Conservation (phyloP, 1,140 invertebrate species). For the Drosophila willistoni region DNA sequence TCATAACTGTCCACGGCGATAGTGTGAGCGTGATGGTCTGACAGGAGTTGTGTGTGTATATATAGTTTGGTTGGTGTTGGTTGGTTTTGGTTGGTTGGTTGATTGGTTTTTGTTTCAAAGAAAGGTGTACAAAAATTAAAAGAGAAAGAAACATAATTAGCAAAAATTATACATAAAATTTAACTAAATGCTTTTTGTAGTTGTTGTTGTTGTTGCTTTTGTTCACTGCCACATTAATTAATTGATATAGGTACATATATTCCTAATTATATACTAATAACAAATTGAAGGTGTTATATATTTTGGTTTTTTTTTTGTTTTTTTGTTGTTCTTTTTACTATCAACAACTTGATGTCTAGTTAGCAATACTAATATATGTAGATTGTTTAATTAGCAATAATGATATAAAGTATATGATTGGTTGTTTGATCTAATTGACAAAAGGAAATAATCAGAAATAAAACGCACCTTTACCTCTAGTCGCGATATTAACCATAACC, state of each 20-base stretch:
- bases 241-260: background rate
- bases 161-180: constrained; percentile 67
- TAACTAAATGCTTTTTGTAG: constrained; percentile 27
- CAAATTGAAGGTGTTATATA: background rate
- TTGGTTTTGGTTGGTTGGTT: constrained; percentile 8
- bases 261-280: constrained; percentile 6
- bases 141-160: constrained; percentile 78
- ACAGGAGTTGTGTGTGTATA: constrained; percentile 42
- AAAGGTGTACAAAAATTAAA: constrained; percentile 73
- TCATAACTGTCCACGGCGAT: constrained; percentile 81
- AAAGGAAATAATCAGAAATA: constrained; percentile 11
- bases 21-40: constrained; percentile 82
- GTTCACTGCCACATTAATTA: background rate
- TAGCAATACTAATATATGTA: constrained; percentile 5
- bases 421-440: constrained; percentile 36
- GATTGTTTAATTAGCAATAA: constrained; percentile 1
- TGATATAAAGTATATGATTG: constrained; percentile 20
- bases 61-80: constrained; percentile 21
- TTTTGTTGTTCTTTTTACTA: background rate
- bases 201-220: constrained; percentile 2
- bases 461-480: constrained; percentile 79
- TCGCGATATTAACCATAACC: constrained; percentile 76
- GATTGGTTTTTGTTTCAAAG: constrained; percentile 23
- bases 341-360: background rate
- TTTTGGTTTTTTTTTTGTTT: too few species aligned